Base-by-base conservation (phyloP, 1,140 invertebrate genomes). In the Wasmannia auropunctata region DNA sequence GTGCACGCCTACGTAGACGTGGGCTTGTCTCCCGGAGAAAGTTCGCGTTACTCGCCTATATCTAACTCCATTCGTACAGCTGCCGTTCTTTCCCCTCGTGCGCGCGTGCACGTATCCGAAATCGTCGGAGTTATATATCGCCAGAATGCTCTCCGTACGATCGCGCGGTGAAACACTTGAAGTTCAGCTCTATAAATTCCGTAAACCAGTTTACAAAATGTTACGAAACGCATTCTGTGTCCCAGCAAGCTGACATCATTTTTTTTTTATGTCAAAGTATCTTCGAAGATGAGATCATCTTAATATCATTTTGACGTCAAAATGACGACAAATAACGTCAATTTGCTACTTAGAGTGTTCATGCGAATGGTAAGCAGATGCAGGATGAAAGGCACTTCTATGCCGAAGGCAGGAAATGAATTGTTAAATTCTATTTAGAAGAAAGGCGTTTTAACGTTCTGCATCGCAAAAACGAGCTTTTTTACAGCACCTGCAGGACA, bases 11-110 rank as follows among this genome's bases (percentile, higher is more conserved):
- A 89, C 84, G 79, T 89, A 79, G 31, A 85, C 43, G 8, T 16
- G 72, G 69, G 63, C 83, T 72, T 85, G 90, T 81, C 70, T 74
- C 74, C 54, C 63, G 90, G 90, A 91, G 90, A 91, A 91, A 91
- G 90, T 89, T 7, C 16, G 62, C 62, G 51, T 58, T 75, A 72
- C 79, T 86, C 43, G 85, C 40, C 79, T 81, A 72, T 75, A 86
- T 46, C 43, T 75, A 85, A 86, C 62, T 70, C 56, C 54, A 49
- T 31, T 25, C 58, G 22, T 28, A 81, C 16, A 67, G 7, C n/a
- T 11, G 46, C 46, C 43, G 69, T 58, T 88, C 67, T 80, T 86
- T 88, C 49, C 14, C 25, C 69, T 1, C 56, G 16, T 7, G n/a
- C 72, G 40, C 10, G 2, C 25, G 34, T 2, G 3, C 54, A 25